Percentiles rank a stretch among this genome's conserved stretches.
Conservation (phyloP, 2,113 vertebrate genomes). For the Poeciliopsis occidentalis region DNA sequence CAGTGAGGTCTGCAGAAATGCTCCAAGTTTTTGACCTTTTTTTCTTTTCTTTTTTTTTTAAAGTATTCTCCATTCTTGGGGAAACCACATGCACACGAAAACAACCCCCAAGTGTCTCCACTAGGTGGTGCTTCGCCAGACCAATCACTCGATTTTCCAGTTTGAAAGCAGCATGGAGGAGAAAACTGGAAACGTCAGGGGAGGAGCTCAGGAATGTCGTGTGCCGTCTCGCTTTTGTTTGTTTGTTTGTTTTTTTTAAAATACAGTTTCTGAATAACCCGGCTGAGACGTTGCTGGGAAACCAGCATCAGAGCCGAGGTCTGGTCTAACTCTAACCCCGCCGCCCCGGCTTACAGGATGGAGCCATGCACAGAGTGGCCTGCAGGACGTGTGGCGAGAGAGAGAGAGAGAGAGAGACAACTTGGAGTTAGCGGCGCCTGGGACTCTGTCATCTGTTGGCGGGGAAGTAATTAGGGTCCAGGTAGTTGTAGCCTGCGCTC, state of each 20-base stretch:
- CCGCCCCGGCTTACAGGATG: slow-evolving; percentile 71
- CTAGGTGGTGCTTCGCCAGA: slow-evolving; percentile 44
- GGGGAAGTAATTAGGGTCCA: slow-evolving; percentile 99
- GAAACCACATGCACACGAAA: slow-evolving; percentile 72
- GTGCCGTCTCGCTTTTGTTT: slow-evolving; percentile 62
- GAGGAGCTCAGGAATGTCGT: slow-evolving; percentile 84
- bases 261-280: slow-evolving; percentile 61
- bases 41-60: slow-evolving; percentile 50
- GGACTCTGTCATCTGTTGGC: slow-evolving; percentile 98
- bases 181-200: neutral
- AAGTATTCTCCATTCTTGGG: slow-evolving; percentile 74
- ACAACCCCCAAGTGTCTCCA: slow-evolving; percentile 72
- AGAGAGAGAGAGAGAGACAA: slow-evolving; percentile 24
- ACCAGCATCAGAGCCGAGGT: slow-evolving; percentile 51
- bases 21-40: slow-evolving; percentile 77
- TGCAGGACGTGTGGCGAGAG: slow-evolving; percentile 66
- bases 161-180: slow-evolving; percentile 60
- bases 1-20: slow-evolving; percentile 78
- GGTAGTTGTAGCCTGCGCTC: slow-evolving; percentile 95
- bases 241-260: slow-evolving; percentile 52
- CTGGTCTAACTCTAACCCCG: slow-evolving; percentile 52
- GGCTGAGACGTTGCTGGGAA: slow-evolving; percentile 48
- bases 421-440: slow-evolving; percentile 56
- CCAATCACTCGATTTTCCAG: slow-evolving; percentile 44
- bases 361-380: slow-evolving; percentile 78